These are phyloP conservation scores for Frankliniella intonsa DNA, from an alignment of 2,888 invertebrate genomes.

Conservation along the genomic window DNA sequence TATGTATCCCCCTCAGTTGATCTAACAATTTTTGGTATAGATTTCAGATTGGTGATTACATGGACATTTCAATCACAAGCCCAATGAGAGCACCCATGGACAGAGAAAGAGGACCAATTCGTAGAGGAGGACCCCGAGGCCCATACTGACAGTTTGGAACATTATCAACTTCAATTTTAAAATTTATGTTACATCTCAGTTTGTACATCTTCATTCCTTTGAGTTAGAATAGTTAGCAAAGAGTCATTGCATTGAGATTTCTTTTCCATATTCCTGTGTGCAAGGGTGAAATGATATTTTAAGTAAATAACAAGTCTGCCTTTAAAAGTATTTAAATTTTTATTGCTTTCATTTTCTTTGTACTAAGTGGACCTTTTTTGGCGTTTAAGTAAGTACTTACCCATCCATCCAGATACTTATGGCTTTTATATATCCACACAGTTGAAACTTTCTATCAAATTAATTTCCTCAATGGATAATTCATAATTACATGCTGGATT, in stretches of 20 bases:
- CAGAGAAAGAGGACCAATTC: constrained; percentile 24
- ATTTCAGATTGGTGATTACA: constrained; percentile 93
- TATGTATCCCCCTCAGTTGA: constrained; percentile 4
- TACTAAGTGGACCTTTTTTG: neutral
- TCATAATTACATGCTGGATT: too few relatives aligned
- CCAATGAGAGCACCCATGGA: constrained; percentile 39
- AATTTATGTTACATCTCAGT: neutral
- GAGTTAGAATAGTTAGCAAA: too few relatives aligned
- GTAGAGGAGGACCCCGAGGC: neutral
- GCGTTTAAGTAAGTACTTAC: neutral
- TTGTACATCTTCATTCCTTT: neutral
- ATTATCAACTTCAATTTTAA: neutral
- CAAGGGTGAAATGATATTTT: neutral
- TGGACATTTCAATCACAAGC: constrained; percentile 84
- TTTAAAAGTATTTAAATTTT: too few relatives aligned
- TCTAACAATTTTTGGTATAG: constrained; percentile 47
- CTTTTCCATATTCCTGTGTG: too few relatives aligned
- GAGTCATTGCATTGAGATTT: neutral
- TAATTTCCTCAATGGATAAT: too few relatives aligned
- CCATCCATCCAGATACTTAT: neutral
- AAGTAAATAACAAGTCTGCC: neutral
- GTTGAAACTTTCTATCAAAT: too few relatives aligned
- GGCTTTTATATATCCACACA: neutral
- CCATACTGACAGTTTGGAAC: neutral
- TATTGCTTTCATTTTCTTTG: neutral